Conservation (phyloP, 2,888 invertebrate genomes). For the Heliconius cydno region DNA sequence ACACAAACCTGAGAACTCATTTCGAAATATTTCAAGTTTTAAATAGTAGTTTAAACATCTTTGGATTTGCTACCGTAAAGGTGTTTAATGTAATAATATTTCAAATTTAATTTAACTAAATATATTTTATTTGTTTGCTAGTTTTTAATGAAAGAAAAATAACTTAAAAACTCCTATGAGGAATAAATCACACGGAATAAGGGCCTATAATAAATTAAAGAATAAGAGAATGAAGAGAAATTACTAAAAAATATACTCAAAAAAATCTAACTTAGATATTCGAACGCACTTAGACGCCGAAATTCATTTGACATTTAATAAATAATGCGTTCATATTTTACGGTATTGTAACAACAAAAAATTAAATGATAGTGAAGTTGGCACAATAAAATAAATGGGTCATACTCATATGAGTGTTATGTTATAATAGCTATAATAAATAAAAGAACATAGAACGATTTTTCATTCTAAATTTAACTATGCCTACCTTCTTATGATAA, state of each 20-base stretch:
- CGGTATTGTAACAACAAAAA: not conserved
- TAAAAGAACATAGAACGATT: too few relatives aligned
- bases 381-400: too few relatives aligned
- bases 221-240: not conserved
- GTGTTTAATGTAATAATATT: not conserved
- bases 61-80: not conserved
- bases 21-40: slow-evolving; percentile 48
- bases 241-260: not conserved
- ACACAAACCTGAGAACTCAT: slow-evolving; percentile 82
- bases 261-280: slow-evolving; percentile 19
- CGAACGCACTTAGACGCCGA: slow-evolving; percentile 43
- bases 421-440: too few relatives aligned
- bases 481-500: too few relatives aligned
- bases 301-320: slow-evolving; percentile 38
- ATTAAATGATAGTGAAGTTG: not conserved
- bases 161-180: not conserved
- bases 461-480: too few relatives aligned
- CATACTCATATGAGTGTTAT: too few relatives aligned
- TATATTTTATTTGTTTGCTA: not conserved
- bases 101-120: not conserved
- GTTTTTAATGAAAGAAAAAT: not conserved
- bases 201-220: not conserved
- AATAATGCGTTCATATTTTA: slow-evolving; percentile 31
- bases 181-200: not conserved
- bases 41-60: slow-evolving; percentile 7